Conservation (phyloP, 1,140 invertebrate genomes). For the Scylla paramamosain region DNA sequence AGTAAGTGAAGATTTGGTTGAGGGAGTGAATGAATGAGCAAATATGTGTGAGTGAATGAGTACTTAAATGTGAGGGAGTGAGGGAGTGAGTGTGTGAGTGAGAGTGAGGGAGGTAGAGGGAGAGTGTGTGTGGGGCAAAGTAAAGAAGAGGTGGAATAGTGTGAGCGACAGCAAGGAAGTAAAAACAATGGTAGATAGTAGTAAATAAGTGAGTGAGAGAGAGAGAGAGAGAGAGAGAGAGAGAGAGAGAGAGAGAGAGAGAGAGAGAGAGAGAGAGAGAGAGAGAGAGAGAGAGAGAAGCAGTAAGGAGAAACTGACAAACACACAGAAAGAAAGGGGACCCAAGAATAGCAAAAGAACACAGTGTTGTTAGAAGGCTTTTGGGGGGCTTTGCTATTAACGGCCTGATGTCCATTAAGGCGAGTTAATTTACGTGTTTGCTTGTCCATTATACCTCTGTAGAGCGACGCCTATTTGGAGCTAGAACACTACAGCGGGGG, state of each 20-base stretch:
- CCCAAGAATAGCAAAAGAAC: constrained; percentile 6
- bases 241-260: neutral
- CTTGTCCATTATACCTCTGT: constrained; percentile 59
- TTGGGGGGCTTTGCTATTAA: constrained; percentile 28
- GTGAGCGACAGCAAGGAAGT: neutral
- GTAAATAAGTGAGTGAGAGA: neutral
- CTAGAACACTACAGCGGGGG: neutral
- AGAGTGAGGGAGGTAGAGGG: neutral
- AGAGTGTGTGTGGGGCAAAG: neutral
- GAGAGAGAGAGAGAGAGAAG: neutral
- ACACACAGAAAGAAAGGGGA: neutral
- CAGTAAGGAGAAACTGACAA: neutral
- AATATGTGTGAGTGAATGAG: neutral
- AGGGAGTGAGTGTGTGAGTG: neutral
- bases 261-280: neutral
- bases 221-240: neutral
- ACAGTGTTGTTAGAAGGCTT: constrained; percentile 24
- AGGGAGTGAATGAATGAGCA: neutral
- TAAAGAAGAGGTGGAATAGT: neutral
- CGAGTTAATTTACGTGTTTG: constrained; percentile 61
- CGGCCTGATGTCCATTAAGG: constrained; percentile 49
- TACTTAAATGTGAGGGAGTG: neutral
- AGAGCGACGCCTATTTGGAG: constrained; percentile 16
- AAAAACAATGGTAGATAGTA: neutral
- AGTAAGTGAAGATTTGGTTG: neutral